Evolutionary conservation across 2,888 invertebrate genomes (phyloP).

Genomic region (Cryptocephalus moraei): DNA sequence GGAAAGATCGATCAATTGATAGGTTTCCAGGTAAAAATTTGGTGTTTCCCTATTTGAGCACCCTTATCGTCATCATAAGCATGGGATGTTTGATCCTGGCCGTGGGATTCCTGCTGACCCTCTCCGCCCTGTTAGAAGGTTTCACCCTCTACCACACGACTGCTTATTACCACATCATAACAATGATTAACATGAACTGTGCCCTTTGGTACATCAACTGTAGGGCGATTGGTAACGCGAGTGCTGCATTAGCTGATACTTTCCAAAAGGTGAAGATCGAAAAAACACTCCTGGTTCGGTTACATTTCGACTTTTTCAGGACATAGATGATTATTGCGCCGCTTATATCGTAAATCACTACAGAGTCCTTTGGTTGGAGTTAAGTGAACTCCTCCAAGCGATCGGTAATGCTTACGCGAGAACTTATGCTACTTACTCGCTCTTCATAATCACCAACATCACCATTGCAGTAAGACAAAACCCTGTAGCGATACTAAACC

Average conservation of each 20-base stretch:
- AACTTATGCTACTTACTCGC: slow-evolving; percentile 55
- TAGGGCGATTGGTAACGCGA: slow-evolving; percentile 53
- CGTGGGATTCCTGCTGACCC: slow-evolving; percentile 47
- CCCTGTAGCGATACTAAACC: not conserved
- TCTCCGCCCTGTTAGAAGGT: slow-evolving; percentile 52
- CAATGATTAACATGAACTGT: slow-evolving; percentile 64
- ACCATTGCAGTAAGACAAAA: slow-evolving; percentile 44
- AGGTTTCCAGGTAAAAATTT: slow-evolving; percentile 50
- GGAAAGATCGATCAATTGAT: too few species aligned
- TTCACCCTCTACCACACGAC: slow-evolving; percentile 53
- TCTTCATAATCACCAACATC: slow-evolving; percentile 59
- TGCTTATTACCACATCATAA: slow-evolving; percentile 56
- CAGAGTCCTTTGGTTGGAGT: slow-evolving; percentile 52
- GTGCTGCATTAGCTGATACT: slow-evolving; percentile 32
- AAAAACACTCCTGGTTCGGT: too few species aligned
- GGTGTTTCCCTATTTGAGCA: slow-evolving; percentile 50
- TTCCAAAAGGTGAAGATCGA: slow-evolving; percentile 28
- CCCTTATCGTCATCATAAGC: slow-evolving; percentile 50
- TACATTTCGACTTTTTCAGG: slow-evolving; percentile 33
- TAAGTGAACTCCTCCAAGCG: slow-evolving; percentile 54
- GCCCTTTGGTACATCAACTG: slow-evolving; percentile 63
- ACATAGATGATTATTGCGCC: slow-evolving; percentile 45
- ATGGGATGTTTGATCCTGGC: slow-evolving; percentile 52
- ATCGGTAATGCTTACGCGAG: slow-evolving; percentile 58
- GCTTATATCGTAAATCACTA: slow-evolving; percentile 50